Conservation (phyloP, 2,113 vertebrate genomes). For the Acrocephalus arundinaceus region DNA sequence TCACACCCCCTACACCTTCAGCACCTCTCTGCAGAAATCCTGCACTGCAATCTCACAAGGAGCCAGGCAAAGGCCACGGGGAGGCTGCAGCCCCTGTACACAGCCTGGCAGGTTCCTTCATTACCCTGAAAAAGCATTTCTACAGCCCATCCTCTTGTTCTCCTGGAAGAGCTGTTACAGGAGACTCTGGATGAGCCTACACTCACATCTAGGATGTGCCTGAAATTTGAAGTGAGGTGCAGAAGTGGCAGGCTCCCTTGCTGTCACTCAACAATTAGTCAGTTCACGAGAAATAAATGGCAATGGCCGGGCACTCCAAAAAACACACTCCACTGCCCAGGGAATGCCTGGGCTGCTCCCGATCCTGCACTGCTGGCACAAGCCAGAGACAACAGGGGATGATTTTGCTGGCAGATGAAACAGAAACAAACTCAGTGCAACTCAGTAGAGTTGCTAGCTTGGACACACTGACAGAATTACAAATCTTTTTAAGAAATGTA, state of each 20-base stretch:
- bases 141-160: background rate
- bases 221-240: accelerated
- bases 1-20: background rate
- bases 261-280: background rate
- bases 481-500: background rate
- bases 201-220: accelerated
- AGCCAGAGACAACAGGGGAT: background rate
- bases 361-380: background rate
- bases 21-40: background rate
- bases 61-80: background rate
- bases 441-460: background rate
- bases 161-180: background rate
- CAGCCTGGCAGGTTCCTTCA: background rate
- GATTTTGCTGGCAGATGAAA: background rate
- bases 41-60: accelerated
- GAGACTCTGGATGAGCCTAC: background rate
- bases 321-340: accelerated
- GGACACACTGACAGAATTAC: background rate
- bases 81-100: background rate
- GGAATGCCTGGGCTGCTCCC: background rate
- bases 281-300: background rate
- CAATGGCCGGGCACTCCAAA: background rate
- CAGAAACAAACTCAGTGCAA: background rate
- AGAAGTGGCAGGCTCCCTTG: background rate
- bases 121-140: background rate